phyloP scores from a whole-genome alignment of 2,888 invertebrate species.

The Diarsia brunnea region DNA sequence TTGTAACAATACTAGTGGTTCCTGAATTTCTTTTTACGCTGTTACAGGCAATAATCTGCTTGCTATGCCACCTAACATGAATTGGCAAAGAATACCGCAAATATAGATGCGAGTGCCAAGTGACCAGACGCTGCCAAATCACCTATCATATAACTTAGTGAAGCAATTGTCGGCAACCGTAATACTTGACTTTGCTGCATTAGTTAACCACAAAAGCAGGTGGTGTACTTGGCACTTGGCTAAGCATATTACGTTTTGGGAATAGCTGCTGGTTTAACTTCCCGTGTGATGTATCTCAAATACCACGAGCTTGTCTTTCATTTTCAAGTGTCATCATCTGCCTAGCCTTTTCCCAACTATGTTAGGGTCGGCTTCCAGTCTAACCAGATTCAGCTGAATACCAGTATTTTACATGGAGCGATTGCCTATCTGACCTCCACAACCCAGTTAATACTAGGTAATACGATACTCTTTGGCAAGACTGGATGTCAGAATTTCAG shows the following conservation, averaged over 20 bases:
- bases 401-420: no score
- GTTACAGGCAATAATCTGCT: not conserved
- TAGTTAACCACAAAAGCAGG: not conserved
- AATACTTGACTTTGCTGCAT: conserved; percentile 17
- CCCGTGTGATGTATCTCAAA: not conserved
- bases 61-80: not conserved
- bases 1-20: not conserved
- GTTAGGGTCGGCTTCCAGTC: no score
- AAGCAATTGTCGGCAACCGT: not conserved
- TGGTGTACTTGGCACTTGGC: not conserved
- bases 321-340: no score
- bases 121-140: conserved; percentile 19
- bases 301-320: no score
- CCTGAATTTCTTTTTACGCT: not conserved
- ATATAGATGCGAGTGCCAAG: conserved; percentile 3
- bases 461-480: no score
- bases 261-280: not conserved
- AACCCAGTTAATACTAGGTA: no score
- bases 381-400: no score
- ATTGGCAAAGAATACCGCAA: not conserved
- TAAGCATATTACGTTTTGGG: not conserved
- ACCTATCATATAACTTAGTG: not conserved
- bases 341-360: no score
- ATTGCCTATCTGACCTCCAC: no score
- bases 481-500: no score